These are phyloP conservation scores for Pandemis cinnamomeana DNA, from an alignment of 2,888 invertebrate species.

Conservation along the genomic window DNA sequence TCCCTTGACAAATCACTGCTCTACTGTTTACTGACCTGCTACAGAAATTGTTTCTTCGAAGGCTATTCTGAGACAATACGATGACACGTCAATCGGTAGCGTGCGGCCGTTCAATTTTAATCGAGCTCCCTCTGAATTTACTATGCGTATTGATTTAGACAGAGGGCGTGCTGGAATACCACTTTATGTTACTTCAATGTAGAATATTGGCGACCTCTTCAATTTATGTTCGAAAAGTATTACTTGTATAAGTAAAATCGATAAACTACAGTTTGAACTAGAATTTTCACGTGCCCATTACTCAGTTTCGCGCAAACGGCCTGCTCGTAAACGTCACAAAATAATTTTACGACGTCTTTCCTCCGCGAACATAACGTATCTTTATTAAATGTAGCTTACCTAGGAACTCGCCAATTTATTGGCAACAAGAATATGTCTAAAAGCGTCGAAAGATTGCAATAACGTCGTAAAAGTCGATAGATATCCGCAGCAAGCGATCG, in stretches of 20 bases:
- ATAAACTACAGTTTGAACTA: slow-evolving; percentile 9
- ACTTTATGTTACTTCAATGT: slow-evolving; percentile 10
- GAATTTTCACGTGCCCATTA: slow-evolving; percentile 24
- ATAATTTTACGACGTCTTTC: slow-evolving; percentile 40
- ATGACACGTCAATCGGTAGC: slow-evolving; percentile 75
- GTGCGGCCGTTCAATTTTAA: slow-evolving; percentile 64
- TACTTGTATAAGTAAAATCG: neutral
- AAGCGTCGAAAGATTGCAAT: slow-evolving; percentile 57
- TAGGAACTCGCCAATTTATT: slow-evolving; percentile 41
- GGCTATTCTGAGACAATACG: slow-evolving; percentile 73
- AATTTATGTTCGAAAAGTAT: neutral
- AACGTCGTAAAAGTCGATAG: slow-evolving; percentile 61
- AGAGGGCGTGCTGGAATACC: slow-evolving; percentile 26
- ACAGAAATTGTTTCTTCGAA: slow-evolving; percentile 77
- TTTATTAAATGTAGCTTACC: slow-evolving; percentile 40
- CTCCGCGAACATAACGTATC: slow-evolving; percentile 35
- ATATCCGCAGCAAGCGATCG: slow-evolving; percentile 71
- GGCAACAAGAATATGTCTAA: slow-evolving; percentile 50
- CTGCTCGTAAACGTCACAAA: slow-evolving; percentile 40
- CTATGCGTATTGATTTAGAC: slow-evolving; percentile 60
- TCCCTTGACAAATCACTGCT: slow-evolving; percentile 81
- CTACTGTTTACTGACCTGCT: slow-evolving; percentile 69
- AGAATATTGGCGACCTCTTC: neutral
- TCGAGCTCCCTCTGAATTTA: slow-evolving; percentile 73
- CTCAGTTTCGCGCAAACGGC: slow-evolving; percentile 37